Base-by-base conservation (phyloP, 2,113 vertebrate species). In the Chaenogobius annularis region DNA sequence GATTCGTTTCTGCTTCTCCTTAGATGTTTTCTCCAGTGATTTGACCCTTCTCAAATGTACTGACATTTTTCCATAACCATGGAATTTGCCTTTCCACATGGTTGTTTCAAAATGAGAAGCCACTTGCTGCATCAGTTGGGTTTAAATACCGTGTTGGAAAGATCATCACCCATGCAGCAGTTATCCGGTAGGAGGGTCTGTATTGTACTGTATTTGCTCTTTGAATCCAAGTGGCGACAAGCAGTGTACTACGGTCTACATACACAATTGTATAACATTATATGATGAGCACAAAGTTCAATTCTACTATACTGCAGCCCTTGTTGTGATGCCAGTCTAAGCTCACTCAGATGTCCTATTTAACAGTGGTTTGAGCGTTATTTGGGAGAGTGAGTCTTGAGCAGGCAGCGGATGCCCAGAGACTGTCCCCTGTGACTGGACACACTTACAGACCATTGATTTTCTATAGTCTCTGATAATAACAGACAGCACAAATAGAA, bases 401-500 rank as follows among this genome's bases (percentile, higher is more conserved):
- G 73, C 69, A 74, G 54, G 73, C 69, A 74, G 54, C 54, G 50
- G 68, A 19, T 55, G 70, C 73, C 73, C 63, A 81, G 77, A 79
- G 82, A 81, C 69, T 75, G 48, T 68, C 82, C 62, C 69, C 31
- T 5, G 80, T 76, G 82, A 70, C 54, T 12, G 47, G 74, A 83
- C 74, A 77, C 0, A 19, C 86, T 77, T 80, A 72, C 61, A 84
- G 75, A 65, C 72, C 84, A 90, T 86, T 83, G 87, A 89, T 87
- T 92, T 89, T 79, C 84, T 87, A 79, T 82, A 82, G 78, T 69
- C 65, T 68, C 37, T 76, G 72, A 74, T 87, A 84, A 74, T 87
- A 84, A 88, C 87, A 76, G 83, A 62, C 75, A 65, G 72, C 23
- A 72, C 48, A 80, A 77, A 80, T 67, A 35, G 70, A 59, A 1